Evolutionary conservation across 1,140 invertebrate genomes (phyloP), one percentile per base, ranked within the genome.

Genomic region (Artemia franciscana): DNA sequence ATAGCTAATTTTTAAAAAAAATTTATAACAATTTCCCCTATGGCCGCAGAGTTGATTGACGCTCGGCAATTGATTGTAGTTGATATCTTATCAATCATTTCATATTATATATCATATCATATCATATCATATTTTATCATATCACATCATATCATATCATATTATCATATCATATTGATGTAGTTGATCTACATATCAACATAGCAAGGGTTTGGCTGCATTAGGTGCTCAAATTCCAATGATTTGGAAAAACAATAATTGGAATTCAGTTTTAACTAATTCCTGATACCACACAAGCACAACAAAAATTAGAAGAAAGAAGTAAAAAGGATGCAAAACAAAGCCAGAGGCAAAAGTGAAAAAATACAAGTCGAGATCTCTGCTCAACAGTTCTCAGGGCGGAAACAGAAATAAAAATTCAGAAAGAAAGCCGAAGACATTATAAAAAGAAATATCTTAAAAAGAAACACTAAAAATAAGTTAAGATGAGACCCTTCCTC

Each of bases 401-500:
- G 58, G 5, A 9, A 58, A 5, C 18, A 18, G 18, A 7, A 24
- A 58, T 5, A 18, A 58, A 18, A 58, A 58, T 5, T 24, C 18
- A 24, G 9, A 51, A 12, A 51, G 39, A 12, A 51, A n/a, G n/a
- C n/a, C 9, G 39, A 12, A 51, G 67, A 67, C 68, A 59, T 63
- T 65, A 64, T 67, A 69, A 57, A 25, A 60, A 1, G 25, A n/a
- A 60, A n/a, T n/a, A n/a, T n/a, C n/a, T n/a, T n/a, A n/a, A n/a
- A n/a, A n/a, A n/a, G n/a, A n/a, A n/a, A n/a, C n/a, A n/a, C n/a
- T n/a, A n/a, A n/a, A n/a, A n/a, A n/a, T n/a, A n/a, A n/a, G n/a
- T n/a, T n/a, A n/a, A n/a, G n/a, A n/a, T n/a, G n/a, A n/a, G n/a
- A n/a, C n/a, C n/a, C n/a, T n/a, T n/a, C n/a, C n/a, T n/a, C n/a